These are phyloP conservation scores for Bembecia ichneumoniformis DNA, from an alignment of 2,888 invertebrate genomes.

Conservation along the genomic window DNA sequence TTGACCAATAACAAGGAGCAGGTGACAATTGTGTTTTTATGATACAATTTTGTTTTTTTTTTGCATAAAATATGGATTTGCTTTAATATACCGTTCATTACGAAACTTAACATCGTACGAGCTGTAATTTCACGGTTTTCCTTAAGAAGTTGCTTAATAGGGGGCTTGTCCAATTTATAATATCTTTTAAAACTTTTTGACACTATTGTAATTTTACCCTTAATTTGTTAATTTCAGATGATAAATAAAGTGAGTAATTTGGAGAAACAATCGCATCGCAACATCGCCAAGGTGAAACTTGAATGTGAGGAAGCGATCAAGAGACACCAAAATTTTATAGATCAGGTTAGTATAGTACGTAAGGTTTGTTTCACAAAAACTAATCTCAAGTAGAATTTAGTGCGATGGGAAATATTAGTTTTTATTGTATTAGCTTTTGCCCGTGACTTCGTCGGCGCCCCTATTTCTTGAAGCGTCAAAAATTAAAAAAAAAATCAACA, in stretches of 20 bases:
- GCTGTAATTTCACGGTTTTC: neutral
- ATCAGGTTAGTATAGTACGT: conserved; percentile 74
- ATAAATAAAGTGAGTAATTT: conserved; percentile 55
- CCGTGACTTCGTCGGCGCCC: too few relatives aligned
- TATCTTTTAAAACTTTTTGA: too few relatives aligned
- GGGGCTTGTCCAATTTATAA: too few relatives aligned
- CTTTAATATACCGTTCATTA: too few relatives aligned
- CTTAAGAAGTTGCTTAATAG: too few relatives aligned
- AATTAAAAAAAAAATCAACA: too few relatives aligned
- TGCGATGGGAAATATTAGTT: too few relatives aligned
- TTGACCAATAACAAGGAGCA: conserved; percentile 69
- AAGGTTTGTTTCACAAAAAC: neutral
- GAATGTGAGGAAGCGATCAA: conserved; percentile 83
- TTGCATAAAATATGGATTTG: too few relatives aligned
- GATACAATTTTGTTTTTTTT: neutral
- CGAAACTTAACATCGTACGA: neutral
- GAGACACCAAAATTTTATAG: conserved; percentile 87
- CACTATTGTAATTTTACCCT: too few relatives aligned
- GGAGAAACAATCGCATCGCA: conserved; percentile 56
- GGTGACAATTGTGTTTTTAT: conserved; percentile 23
- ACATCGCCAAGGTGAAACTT: conserved; percentile 55
- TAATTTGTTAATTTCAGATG: conserved; percentile 36
- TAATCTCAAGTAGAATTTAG: neutral
- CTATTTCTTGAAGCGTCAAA: too few relatives aligned
- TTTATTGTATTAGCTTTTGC: too few relatives aligned